A percentile compares a stretch with the other conserved stretches of the same genome.
These are phyloP conservation scores for Actinopyga echinites DNA, from an alignment of 53 echinoderm and acorn worm species.

Conservation along the genomic window DNA sequence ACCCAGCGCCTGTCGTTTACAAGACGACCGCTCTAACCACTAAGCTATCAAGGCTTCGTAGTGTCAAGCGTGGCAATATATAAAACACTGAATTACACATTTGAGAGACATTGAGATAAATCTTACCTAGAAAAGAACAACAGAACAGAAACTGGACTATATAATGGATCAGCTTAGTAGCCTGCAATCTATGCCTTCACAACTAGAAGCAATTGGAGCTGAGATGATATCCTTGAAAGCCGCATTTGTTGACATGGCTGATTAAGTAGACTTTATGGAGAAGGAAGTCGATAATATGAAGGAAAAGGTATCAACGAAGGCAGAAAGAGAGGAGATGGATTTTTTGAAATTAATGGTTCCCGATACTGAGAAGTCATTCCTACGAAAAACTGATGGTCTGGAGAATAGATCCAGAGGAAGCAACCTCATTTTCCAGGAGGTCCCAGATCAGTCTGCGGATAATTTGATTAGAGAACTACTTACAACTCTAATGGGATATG, in stretches of 20 bases:
- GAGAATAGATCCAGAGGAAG: constrained; percentile 9
- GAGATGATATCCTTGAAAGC: constrained; percentile 1
- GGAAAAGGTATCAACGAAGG: background rate
- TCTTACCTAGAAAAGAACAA: no score
- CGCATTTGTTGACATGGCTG: constrained; percentile 6
- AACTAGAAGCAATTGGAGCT: background rate
- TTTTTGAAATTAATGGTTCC: background rate
- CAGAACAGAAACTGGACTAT: background rate
- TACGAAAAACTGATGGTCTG: background rate
- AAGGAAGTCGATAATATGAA: background rate
- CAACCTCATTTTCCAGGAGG: background rate
- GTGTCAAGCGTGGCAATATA: no score
- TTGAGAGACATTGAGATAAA: no score
- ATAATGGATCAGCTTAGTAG: constrained; percentile 10
- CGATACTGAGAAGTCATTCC: background rate
- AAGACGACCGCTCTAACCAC: no score
- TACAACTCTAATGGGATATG: background rate
- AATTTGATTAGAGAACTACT: background rate
- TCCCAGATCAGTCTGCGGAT: background rate
- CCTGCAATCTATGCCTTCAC: background rate
- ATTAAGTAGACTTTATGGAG: constrained; percentile 4
- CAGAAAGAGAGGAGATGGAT: background rate
- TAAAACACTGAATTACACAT: no score
- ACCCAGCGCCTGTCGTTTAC: no score
- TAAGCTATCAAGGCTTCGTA: no score